These are phyloP conservation scores for Sesamia inferens DNA, from an alignment of 2,888 invertebrate species.

Conservation along the genomic window DNA sequence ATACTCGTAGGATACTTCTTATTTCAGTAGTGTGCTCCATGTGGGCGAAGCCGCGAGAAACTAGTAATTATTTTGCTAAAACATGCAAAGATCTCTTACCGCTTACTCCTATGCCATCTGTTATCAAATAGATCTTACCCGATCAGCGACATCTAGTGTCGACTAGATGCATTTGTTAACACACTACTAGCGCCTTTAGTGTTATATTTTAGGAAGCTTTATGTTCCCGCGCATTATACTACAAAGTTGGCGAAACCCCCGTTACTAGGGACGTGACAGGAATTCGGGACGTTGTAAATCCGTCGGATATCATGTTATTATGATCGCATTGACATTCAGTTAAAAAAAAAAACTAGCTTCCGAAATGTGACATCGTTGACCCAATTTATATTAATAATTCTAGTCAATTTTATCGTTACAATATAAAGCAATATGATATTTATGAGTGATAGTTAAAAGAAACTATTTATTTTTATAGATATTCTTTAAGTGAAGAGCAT, in stretches of 20 bases:
- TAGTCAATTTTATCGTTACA: slow-evolving; percentile 63
- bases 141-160: slow-evolving; percentile 61
- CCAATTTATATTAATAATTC: slow-evolving; percentile 65
- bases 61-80: neutral
- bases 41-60: neutral
- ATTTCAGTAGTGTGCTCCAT: neutral
- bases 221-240: slow-evolving; percentile 73
- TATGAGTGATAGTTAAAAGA: slow-evolving; percentile 42
- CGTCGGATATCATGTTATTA: slow-evolving; percentile 65
- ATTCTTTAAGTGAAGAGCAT: slow-evolving; percentile 57
- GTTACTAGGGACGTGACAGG: slow-evolving; percentile 5
- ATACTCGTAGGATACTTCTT: neutral
- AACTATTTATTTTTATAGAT: slow-evolving; percentile 56
- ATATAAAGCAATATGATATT: slow-evolving; percentile 46
- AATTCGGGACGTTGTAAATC: slow-evolving; percentile 53
- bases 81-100: neutral
- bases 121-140: slow-evolving; percentile 19
- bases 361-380: slow-evolving; percentile 80
- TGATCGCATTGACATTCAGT: slow-evolving; percentile 77
- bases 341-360: slow-evolving; percentile 68
- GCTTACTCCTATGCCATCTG: slow-evolving; percentile 39
- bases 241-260: slow-evolving; percentile 62
- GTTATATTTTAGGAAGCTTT: slow-evolving; percentile 23
- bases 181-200: slow-evolving; percentile 54
- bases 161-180: slow-evolving; percentile 30